Evolutionary conservation across 2,113 vertebrate species (phyloP), one percentile per base, ranked within the genome.

Genomic region (Atlantisia rogersi): DNA sequence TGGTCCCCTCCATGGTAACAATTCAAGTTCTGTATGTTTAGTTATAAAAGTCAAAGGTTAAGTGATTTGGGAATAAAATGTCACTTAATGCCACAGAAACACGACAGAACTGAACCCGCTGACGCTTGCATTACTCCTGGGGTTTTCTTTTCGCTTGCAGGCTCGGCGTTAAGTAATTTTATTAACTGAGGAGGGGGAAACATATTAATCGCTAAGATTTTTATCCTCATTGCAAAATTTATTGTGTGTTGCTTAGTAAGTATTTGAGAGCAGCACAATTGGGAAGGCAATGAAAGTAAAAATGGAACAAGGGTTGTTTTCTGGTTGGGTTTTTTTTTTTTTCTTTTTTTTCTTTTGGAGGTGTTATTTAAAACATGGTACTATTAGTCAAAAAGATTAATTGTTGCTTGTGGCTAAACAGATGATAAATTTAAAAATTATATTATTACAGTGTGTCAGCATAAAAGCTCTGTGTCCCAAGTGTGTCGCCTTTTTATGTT

Each of bases 351-450:
- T 86, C 75, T 94, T 95, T 95, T 62, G 22, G 91, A 97, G 95
- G 97, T 98, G 95, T 97, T 96, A 95, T 77, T 97, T 96, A 94
- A 97, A 97, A 96, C 92, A 81, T 79, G 93, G 84, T 94, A 85
- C 15, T 26, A 95, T 95, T 97, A 97, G 95, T 97, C 97, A 97
- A 68, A 97, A 98, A 97, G 97, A 98, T 98, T 98, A 97, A 98
- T 98, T 97, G 97, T 97, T 96, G 96, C 97, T 98, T 95, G 92
- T 96, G 97, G 97, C 97, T 96, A 98, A 98, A 98, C 97, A 98
- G 98, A 98, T 98, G 98, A 98, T 97, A 98, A 98, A 97, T 98
- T 98, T 98, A 56, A 97, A 98, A 98, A 98, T 98, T 53, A 97
- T 98, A 97, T 98, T 98, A 97, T 97, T 97, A 96, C 97, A 96